Conservation (phyloP, 2,888 invertebrate genomes). For the Myopa testacea region DNA sequence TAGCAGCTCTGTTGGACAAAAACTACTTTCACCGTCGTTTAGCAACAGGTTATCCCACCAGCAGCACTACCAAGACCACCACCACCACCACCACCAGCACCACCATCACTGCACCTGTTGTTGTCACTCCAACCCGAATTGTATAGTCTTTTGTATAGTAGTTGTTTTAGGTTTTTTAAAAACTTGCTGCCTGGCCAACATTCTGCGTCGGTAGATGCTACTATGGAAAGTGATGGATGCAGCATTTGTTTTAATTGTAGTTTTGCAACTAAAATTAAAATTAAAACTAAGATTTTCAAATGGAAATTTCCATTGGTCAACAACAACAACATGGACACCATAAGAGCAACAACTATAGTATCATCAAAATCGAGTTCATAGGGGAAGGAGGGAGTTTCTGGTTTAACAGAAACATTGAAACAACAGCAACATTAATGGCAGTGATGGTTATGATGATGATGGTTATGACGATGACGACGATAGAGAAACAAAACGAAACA, state of each 20-base stretch:
- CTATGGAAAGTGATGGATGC: too few species aligned
- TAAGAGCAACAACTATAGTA: too few species aligned
- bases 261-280: not conserved
- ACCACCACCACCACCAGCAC: not conserved
- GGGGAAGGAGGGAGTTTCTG: too few species aligned
- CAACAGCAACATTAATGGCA: conserved; percentile 3
- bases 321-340: not conserved
- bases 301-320: not conserved
- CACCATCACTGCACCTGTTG: not conserved
- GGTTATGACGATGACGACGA: not conserved
- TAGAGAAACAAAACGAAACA: conserved; percentile 10
- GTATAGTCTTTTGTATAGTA: not conserved
- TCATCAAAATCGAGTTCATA: too few species aligned
- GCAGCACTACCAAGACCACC: not conserved
- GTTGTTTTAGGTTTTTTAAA: too few species aligned
- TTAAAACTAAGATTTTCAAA: not conserved
- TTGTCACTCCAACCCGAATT: too few species aligned
- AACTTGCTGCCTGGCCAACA: too few species aligned
- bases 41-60: not conserved
- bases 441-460: not conserved
- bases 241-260: not conserved
- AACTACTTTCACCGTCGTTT: not conserved
- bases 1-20: not conserved
- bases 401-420: not conserved
- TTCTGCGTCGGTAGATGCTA: too few species aligned